Evolutionary conservation across 2,113 vertebrate species (phyloP), one percentile per base, ranked within the genome.

Genomic region (Panthera tigris): DNA sequence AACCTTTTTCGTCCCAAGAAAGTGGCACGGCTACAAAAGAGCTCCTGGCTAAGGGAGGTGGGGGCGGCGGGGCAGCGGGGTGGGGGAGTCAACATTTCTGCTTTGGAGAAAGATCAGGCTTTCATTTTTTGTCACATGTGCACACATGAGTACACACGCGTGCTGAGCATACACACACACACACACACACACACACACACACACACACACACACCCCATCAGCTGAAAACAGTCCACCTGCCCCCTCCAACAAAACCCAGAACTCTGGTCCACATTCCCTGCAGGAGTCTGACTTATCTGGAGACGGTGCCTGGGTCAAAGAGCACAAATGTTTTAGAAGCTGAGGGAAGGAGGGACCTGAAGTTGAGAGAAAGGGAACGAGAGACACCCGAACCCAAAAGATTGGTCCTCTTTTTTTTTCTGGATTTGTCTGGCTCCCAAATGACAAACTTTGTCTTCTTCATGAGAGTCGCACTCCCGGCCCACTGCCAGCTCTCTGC

Each of bases 11-110:
- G 63, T 97, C 82, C 96, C 61, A 12, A 89, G 95, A 85, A 94
- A 93, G 81, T 71, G 50, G 36, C 79, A n/a, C 89, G 69, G 33
- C 36, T 91, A 96, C 93, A 96, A 93, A 98, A 89, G 96, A 39
- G 63, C n/a, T 89, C 65, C 87, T 4, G 61, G 91, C 36, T 39
- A 31, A 29, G 48, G 13, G 27, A 45, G 18, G 55, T 16, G 55
- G 5, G 19, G 55, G 19, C 5, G 6, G 21, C 0, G 19, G 7
- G 57, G 10, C 45, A 45, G 45, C 45, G 1, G 50, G 10, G 50
- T 50, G 50, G 10, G 1, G 18, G 33, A 68, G 90, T 83, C 93
- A 89, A 87, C 86, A 74, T 19, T 88, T 90, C 88, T 73, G 69
- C 55, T 27, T 39, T 36, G 68, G 8, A 89, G 63, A 95, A 63